Evolutionary conservation across 1,140 invertebrate species (phyloP).

Genomic region (Probaryconus sp.): DNA sequence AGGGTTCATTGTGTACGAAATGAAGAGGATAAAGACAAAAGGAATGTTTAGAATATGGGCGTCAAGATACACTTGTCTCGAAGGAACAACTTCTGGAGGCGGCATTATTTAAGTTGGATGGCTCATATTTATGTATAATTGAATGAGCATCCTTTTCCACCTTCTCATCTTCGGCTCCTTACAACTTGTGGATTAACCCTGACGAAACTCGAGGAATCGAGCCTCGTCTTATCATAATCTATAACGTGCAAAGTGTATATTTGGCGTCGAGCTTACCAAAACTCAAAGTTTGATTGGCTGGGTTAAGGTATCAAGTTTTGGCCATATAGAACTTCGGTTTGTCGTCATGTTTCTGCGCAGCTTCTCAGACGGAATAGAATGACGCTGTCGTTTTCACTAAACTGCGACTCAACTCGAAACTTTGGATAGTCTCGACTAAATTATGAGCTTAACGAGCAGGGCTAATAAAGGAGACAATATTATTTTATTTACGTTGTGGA

Average conservation of each 20-base stretch:
- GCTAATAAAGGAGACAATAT: constrained; percentile 46
- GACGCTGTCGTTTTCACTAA: constrained; percentile 62
- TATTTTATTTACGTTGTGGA: constrained; percentile 50
- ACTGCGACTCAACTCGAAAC: constrained; percentile 56
- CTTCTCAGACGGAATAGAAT: constrained; percentile 57
- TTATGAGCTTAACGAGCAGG: constrained; percentile 56
- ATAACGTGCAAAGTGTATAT: constrained; percentile 73
- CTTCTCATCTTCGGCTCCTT: constrained; percentile 25
- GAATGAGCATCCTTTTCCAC: constrained; percentile 53
- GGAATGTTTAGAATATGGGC: background rate
- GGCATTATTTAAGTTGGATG: constrained; percentile 24
- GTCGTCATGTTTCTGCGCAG: constrained; percentile 54
- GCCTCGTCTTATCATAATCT: constrained; percentile 66
- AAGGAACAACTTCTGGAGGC: constrained; percentile 2
- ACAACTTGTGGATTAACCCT: constrained; percentile 64
- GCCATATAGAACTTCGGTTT: constrained; percentile 68
- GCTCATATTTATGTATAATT: constrained; percentile 49
- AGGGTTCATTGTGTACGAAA: constrained; percentile 4
- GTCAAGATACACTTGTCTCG: constrained; percentile 5
- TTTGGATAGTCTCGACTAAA: constrained; percentile 57
- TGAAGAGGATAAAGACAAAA: constrained; percentile 12
- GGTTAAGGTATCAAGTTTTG: constrained; percentile 75
- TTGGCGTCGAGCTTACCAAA: constrained; percentile 72
- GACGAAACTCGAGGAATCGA: constrained; percentile 65
- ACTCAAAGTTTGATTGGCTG: constrained; percentile 77